These are phyloP conservation scores for Dicycla oo DNA, from an alignment of 2,888 invertebrate species.

Conservation along the genomic window DNA sequence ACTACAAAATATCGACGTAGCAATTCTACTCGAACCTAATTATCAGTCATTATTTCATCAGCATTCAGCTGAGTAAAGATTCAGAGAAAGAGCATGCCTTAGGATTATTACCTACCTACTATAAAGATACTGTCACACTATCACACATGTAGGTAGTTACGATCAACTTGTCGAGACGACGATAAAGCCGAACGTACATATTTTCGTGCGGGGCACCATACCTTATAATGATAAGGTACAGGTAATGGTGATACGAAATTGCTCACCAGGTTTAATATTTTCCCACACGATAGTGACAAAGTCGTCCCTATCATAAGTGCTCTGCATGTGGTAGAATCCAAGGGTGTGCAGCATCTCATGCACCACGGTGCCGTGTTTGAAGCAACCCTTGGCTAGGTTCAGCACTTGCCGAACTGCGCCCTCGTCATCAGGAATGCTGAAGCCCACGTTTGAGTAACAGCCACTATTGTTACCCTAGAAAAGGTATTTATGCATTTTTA, in stretches of 20 bases:
- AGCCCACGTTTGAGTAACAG: constrained; percentile 87
- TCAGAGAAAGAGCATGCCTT: too few relatives aligned
- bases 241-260: neutral
- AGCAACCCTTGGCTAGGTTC: constrained; percentile 90
- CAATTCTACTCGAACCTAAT: neutral
- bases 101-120: too few relatives aligned
- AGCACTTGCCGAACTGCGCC: constrained; percentile 82
- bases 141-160: too few relatives aligned
- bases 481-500: neutral
- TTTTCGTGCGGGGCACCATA: too few relatives aligned
- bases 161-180: too few relatives aligned
- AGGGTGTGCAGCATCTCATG: constrained; percentile 95
- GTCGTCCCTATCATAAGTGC: constrained; percentile 94
- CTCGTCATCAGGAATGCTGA: constrained; percentile 71
- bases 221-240: too few relatives aligned
- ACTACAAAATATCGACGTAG: neutral
- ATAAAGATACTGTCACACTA: too few relatives aligned
- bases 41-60: constrained; percentile 1
- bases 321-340: constrained; percentile 96
- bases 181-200: too few relatives aligned
- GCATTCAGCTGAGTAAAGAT: too few relatives aligned
- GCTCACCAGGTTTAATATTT: constrained; percentile 91
- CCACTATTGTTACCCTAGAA: constrained; percentile 92
- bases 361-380: constrained; percentile 92
- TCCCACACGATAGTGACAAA: constrained; percentile 94